Evolutionary conservation across 1,140 invertebrate genomes (phyloP), one percentile per base, ranked within the genome.

Genomic region (Drosophila varians): DNA sequence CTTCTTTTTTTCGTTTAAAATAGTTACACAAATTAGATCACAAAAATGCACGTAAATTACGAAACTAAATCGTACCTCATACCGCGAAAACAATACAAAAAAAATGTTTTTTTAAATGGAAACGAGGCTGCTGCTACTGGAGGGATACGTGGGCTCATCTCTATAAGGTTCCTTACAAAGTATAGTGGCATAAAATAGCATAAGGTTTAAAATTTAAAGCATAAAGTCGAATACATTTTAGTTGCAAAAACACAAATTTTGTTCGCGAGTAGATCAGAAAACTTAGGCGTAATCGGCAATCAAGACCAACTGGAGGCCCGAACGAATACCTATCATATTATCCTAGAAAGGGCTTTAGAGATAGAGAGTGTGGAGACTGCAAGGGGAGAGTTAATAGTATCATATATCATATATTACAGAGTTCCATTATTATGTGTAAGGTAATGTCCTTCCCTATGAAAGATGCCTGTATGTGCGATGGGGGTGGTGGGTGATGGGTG

Each of bases 11-110:
- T 86, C 51, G 38, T 87, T 87, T 88, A 88, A 68, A 74, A 82
- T 87, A 87, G 73, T 87, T 87, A 87, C 83, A 87, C 74, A 87
- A 87, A 87, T 86, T 87, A 87, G 74, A 87, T 87, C 82, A 87
- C 82, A 87, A 87, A 87, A 87, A 87, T 87, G 83, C 82, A 87
- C 78, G 64, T 87, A 88, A 88, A 87, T 82, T 87, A 87, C 83
- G 77, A 70, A 65, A 68, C 87, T 62, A 77, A 82, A 71, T 66
- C 71, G 60, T 80, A 70, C 60, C 73, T 74, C 73, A 77, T 57
- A 82, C 72, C 74, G 48, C 74, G 48, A 82, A 86, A 68, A 51
- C 48, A 46, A 28, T n/a, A 61, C 57, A 62, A 31, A 57, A 36
- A 65, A 74, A 34, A 47, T 74, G 21, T 2, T 26, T 49, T n/a